Evolutionary conservation across 2,888 invertebrate genomes (phyloP), one percentile per base, ranked within the genome.

Genomic region (Listrodromus nycthemerus): DNA sequence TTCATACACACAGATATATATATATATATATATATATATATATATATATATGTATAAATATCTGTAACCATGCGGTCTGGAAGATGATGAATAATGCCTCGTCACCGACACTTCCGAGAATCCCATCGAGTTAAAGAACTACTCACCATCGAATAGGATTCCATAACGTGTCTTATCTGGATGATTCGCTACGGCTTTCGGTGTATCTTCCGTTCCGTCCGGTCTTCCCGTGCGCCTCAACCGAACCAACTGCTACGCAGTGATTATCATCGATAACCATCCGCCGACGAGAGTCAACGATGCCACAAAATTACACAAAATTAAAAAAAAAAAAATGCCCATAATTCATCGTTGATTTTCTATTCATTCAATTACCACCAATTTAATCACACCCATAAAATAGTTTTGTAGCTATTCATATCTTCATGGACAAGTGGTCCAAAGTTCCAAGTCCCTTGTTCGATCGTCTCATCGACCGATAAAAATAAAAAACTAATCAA

Each of bases 81-180:
- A 41, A 13, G 10, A 33, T 41, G 41, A 41, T 10, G 3, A 41
- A 55, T 55, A 24, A 24, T 21, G 8, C 27, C 27, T 58, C 27
- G 58, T 58, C 24, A 58, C 27, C 58, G 58, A 5, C 24, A 76
- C 70, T 76, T 66, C 58, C 65, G 48, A 79, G 55, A 7, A 61
- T 52, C 48, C 30, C 19, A 74, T 30, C 50, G 61, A 58, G 33
- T 74, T 65, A 6, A n/a, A 30, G 21, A 30, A 37, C 67, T 55
- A 85, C 91, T 91, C 78, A 91, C 91, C 91, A 90, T 91, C 86
- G 87, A 88, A 86, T 87, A 78, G 87, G 89, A 89, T 91, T 91
- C 91, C 91, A 91, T 91, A 89, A 91, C 91, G 90, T 86, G 87
- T 81, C 80, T 83, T 83, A 79, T 83, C 83, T 71, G 27, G 77